Conservation (phyloP, 2,888 invertebrate genomes). For the Leistus spinibarbis region DNA sequence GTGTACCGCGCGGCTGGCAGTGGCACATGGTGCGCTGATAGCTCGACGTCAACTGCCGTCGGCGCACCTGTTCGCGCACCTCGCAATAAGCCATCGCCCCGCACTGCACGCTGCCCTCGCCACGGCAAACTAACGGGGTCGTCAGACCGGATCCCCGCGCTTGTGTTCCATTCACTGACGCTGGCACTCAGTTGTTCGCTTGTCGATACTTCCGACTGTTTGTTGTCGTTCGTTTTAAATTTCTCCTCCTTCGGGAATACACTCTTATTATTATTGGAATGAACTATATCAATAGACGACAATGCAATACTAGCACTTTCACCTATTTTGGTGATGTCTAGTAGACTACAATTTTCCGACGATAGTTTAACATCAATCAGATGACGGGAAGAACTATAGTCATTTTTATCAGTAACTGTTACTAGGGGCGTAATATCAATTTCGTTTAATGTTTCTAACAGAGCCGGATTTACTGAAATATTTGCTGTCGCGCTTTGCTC, state of each 20-base stretch:
- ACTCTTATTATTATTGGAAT: not conserved
- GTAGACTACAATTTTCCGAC: not conserved
- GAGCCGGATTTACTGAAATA: not conserved
- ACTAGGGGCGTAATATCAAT: conserved; percentile 19
- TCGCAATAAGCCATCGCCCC: conserved; percentile 45
- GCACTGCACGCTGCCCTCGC: conserved; percentile 44
- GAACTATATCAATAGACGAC: not conserved
- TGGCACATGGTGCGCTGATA: conserved; percentile 39
- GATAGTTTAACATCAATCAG: not conserved
- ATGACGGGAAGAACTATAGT: not conserved
- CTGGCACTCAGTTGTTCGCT: conserved; percentile 7
- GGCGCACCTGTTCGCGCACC: conserved; percentile 54
- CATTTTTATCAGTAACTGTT: conserved; percentile 4
- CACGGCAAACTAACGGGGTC: conserved; percentile 51
- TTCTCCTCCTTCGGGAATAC: conserved; percentile 34
- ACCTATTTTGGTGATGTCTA: not conserved
- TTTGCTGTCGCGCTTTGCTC: conserved; percentile 10
- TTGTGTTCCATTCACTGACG: conserved; percentile 48
- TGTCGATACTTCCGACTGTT: conserved; percentile 27
- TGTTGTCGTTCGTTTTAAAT: not conserved
- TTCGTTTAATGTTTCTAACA: not conserved
- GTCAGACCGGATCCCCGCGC: conserved; percentile 52
- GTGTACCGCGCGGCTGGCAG: conserved; percentile 74
- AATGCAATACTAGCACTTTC: conserved; percentile 31
- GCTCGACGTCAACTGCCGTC: conserved; percentile 55